A percentile compares a stretch with the other conserved stretches of the same genome.
These are phyloP conservation scores for Rhizomys pruinosus DNA, from an alignment of 2,113 vertebrate species.

Conservation along the genomic window DNA sequence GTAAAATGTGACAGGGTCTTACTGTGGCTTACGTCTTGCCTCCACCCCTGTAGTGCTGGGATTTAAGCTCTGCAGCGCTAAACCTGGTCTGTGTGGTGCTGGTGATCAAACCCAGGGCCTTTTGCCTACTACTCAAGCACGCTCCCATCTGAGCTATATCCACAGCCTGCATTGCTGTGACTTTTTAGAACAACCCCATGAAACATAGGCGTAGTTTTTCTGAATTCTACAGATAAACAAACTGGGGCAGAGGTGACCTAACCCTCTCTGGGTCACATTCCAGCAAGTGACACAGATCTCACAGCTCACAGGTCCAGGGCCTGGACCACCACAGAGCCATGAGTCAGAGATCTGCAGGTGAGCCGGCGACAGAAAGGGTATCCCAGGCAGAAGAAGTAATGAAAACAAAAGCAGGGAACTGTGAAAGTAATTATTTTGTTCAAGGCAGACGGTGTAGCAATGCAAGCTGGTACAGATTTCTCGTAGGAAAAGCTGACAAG, in stretches of 20 bases:
- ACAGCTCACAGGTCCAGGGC: fast-evolving
- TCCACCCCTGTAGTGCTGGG: neutral
- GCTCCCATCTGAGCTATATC: no score
- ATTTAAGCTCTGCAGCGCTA: neutral
- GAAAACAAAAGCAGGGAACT: neutral
- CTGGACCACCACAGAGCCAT: neutral
- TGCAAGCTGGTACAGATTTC: neutral
- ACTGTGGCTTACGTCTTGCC: no score
- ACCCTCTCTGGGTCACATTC: neutral
- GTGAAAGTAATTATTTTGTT: neutral
- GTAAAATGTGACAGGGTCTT: no score
- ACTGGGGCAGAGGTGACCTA: neutral
- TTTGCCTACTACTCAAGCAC: neutral
- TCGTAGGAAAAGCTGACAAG: neutral
- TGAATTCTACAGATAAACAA: neutral
- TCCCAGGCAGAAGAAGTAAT: neutral
- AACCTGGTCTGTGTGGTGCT: neutral
- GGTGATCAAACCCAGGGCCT: neutral
- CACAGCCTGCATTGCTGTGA: neutral
- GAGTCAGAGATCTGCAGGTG: no score
- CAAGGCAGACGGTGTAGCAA: neutral
- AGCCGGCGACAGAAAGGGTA: neutral
- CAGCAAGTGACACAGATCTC: neutral
- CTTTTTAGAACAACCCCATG: neutral
- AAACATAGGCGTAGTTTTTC: neutral